phyloP scores from a whole-genome alignment of 2,113 vertebrate genomes.

The Caloenas nicobarica region DNA sequence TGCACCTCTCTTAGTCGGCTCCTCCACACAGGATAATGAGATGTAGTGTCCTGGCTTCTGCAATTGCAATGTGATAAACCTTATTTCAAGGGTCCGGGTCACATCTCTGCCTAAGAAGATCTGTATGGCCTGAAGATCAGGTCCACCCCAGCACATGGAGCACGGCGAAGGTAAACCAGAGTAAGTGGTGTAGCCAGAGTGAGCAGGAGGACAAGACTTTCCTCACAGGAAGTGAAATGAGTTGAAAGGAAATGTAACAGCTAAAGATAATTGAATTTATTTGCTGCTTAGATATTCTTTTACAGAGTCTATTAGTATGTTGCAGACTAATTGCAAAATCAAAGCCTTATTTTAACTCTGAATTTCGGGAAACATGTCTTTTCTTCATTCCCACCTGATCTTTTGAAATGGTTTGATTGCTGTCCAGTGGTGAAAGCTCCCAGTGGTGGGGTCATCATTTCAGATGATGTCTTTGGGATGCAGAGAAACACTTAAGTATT shows the following conservation, averaged over 20 bases:
- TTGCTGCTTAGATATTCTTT: background rate
- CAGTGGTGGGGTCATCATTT: constrained; percentile 13
- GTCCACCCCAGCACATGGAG: background rate
- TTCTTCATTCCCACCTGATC: background rate
- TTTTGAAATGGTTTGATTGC: background rate
- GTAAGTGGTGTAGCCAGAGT: background rate
- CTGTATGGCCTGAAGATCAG: background rate
- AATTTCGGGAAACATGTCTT: background rate
- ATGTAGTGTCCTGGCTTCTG: background rate
- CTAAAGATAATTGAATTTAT: background rate
- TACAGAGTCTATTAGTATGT: background rate
- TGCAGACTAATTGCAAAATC: background rate
- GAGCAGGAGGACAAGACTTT: background rate
- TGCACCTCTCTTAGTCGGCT: too few relatives aligned
- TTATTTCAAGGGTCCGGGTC: background rate
- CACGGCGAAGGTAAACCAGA: background rate
- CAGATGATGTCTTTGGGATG: background rate
- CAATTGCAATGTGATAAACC: background rate
- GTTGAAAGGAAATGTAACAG: background rate
- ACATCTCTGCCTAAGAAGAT: background rate
- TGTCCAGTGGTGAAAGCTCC: constrained; percentile 19
- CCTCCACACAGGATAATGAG: background rate
- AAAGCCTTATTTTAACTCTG: background rate
- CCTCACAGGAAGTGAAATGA: background rate
- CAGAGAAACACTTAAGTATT: constrained; percentile 50